These are phyloP conservation scores for Amazona guildingii DNA, from an alignment of 2,113 vertebrate genomes.

Conservation along the genomic window DNA sequence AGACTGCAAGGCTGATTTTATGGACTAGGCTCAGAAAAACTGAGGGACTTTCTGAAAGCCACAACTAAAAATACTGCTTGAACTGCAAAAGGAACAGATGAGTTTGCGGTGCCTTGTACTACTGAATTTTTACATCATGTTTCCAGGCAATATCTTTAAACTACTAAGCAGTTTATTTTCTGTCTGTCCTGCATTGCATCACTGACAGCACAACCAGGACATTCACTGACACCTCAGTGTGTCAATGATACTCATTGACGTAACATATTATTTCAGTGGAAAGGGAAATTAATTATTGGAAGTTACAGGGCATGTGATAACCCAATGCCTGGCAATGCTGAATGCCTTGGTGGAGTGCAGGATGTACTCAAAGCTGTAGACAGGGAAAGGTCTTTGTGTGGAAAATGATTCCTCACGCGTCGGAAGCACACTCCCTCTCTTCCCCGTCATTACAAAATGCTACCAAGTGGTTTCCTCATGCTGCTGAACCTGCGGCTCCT, in stretches of 20 bases:
- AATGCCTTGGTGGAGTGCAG: background rate
- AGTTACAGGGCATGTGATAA: background rate
- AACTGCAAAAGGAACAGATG: background rate
- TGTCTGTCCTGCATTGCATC: background rate
- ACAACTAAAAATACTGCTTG: background rate
- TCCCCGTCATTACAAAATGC: background rate
- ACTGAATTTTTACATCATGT: background rate
- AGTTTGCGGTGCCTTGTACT: background rate
- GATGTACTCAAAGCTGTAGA: background rate
- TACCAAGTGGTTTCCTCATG: background rate
- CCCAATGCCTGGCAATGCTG: background rate
- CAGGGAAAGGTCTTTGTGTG: background rate
- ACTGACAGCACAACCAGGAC: constrained; percentile 3
- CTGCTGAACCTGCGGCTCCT: background rate
- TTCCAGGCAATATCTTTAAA: background rate
- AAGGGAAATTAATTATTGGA: constrained; percentile 2
- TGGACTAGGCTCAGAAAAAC: background rate
- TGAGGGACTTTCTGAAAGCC: background rate
- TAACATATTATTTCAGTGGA: background rate
- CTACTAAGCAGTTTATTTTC: background rate
- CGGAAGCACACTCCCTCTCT: background rate
- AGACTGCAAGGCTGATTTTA: constrained; percentile 4
- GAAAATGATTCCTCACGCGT: background rate
- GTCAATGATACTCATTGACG: background rate
- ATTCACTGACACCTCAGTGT: background rate